These are phyloP conservation scores for Terebella lapidaria DNA, from an alignment of 2,888 invertebrate genomes.

Conservation along the genomic window DNA sequence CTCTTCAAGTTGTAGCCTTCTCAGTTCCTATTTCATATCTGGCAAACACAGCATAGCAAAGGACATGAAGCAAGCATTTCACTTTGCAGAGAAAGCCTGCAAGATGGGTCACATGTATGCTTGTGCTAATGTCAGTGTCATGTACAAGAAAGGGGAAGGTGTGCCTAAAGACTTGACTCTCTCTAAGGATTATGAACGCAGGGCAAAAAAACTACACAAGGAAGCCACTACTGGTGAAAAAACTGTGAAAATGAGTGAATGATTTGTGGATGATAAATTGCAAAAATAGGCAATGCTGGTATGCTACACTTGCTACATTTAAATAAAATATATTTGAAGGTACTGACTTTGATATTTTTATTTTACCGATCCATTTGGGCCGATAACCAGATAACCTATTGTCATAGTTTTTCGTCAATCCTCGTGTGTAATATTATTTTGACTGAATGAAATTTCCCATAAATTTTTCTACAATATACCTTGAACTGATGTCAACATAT, in stretches of 20 bases:
- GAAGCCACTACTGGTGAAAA: slow-evolving; percentile 11
- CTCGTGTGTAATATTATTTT: no score
- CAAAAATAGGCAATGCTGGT: no score
- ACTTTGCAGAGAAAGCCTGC: slow-evolving; percentile 74
- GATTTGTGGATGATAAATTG: no score
- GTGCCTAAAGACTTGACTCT: slow-evolving; percentile 67
- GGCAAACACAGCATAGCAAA: slow-evolving; percentile 60
- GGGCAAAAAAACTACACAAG: slow-evolving; percentile 55
- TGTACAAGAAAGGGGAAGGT: slow-evolving; percentile 66
- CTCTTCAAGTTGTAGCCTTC: slow-evolving; percentile 72
- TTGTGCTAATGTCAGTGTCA: slow-evolving; percentile 80
- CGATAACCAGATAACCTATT: no score
- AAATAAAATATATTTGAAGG: no score
- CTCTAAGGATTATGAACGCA: slow-evolving; percentile 68
- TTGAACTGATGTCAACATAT: no score
- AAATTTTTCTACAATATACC: no score
- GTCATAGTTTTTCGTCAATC: no score
- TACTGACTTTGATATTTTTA: no score
- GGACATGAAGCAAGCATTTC: slow-evolving; percentile 73
- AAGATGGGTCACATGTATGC: slow-evolving; percentile 73
- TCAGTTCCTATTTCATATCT: slow-evolving; percentile 73
- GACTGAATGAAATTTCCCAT: no score
- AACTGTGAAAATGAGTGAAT: slow-evolving; percentile 16
- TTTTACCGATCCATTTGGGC: no score
- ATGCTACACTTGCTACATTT: no score